phyloP scores from a whole-genome alignment of 2,113 vertebrate genomes.

The Anoura caudifer region DNA sequence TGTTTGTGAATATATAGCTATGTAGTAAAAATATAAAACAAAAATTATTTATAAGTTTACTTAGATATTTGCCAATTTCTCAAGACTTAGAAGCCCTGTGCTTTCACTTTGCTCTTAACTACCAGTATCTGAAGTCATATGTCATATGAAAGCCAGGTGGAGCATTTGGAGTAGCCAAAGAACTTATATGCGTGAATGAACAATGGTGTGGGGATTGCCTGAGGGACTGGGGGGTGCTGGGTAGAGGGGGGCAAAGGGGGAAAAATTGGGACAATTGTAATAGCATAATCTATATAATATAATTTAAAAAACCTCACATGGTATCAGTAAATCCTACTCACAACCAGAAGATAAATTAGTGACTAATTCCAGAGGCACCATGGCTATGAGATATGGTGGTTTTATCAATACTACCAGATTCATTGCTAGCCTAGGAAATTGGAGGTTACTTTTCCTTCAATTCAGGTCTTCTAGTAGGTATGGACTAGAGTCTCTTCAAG shows the following conservation, averaged over 20 bases:
- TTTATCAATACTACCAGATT: constrained; percentile 5
- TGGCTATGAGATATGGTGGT: not conserved
- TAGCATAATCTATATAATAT: no score
- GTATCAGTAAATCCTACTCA: not conserved
- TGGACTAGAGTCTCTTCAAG: not conserved
- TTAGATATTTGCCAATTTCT: not conserved
- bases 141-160: not conserved
- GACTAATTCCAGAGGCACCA: constrained; percentile 21
- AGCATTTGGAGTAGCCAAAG: not conserved
- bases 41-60: constrained; percentile 23
- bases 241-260: no score
- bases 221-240: no score
- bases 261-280: no score
- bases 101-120: constrained; percentile 34
- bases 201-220: no score
- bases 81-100: not conserved
- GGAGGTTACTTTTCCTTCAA: not conserved
- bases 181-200: no score
- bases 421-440: constrained; percentile 28
- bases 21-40: constrained; percentile 40
- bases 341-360: not conserved
- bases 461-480: not conserved
- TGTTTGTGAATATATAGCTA: constrained; percentile 7
- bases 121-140: constrained; percentile 16
- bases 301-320: not conserved